These are phyloP conservation scores for Andrena minutula DNA, from an alignment of 2,888 invertebrate genomes.

Conservation along the genomic window DNA sequence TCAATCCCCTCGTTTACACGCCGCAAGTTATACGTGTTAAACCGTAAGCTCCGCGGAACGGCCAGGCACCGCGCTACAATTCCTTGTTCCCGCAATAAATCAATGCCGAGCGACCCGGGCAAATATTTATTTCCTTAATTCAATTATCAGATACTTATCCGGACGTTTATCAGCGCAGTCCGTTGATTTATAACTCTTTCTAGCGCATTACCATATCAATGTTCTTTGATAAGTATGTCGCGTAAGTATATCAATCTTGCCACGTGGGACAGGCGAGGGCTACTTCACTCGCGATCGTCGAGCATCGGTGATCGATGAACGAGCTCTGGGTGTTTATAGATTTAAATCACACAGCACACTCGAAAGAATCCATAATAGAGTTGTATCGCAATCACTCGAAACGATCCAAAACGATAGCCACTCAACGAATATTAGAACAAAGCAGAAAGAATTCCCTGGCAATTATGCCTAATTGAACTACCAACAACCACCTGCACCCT, in stretches of 20 bases:
- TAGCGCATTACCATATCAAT: conserved; percentile 51
- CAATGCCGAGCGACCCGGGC: conserved; percentile 42
- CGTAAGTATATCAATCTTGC: background rate
- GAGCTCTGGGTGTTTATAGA: background rate
- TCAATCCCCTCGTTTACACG: conserved; percentile 63
- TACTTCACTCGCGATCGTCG: background rate
- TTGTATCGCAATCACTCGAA: too few species aligned
- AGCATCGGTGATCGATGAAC: conserved; percentile 1
- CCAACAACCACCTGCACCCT: too few species aligned
- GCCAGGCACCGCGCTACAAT: conserved; percentile 46
- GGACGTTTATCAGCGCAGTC: conserved; percentile 38
- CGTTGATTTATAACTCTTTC: conserved; percentile 60
- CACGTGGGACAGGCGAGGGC: background rate
- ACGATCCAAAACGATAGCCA: background rate
- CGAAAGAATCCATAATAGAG: background rate
- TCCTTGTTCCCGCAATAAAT: conserved; percentile 67
- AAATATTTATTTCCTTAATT: conserved; percentile 68
- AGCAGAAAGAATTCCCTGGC: too few species aligned
- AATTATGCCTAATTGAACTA: too few species aligned
- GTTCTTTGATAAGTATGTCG: conserved; percentile 48
- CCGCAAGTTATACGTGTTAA: conserved; percentile 62
- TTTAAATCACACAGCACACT: background rate
- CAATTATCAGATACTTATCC: conserved; percentile 65
- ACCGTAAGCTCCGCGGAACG: conserved; percentile 44
- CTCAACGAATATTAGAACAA: too few species aligned